Evolutionary conservation across 2,797 vertebrate species (phyloP).

Genomic region (Melanotaenia nigrans): DNA sequence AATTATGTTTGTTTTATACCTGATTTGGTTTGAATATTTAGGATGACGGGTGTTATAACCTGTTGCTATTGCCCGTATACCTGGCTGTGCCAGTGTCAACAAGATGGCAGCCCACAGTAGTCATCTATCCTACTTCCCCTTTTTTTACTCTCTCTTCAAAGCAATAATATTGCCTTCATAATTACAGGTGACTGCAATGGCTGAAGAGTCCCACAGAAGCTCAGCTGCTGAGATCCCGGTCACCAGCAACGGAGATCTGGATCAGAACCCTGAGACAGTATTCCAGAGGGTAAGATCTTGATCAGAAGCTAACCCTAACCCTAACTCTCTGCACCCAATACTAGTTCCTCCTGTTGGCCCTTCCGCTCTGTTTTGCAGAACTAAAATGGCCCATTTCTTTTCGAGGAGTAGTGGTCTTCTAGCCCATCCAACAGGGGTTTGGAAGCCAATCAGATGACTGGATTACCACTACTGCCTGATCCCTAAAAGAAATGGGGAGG

Average conservation of each 20-base stretch:
- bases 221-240: slow-evolving; percentile 95
- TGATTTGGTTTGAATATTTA: not conserved
- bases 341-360: not conserved
- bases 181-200: slow-evolving; percentile 85
- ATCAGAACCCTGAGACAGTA: slow-evolving; percentile 83
- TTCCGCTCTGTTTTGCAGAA: not conserved
- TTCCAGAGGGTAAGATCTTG: slow-evolving; percentile 86
- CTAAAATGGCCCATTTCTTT: not conserved
- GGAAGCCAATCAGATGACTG: not conserved
- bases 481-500: not conserved
- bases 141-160: not conserved
- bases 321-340: not conserved
- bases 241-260: slow-evolving; percentile 94
- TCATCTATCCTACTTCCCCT: slow-evolving; percentile 1
- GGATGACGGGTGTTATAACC: not conserved
- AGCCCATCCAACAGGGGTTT: not conserved
- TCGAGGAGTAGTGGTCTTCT: not conserved
- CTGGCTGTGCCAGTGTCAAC: slow-evolving; percentile 38
- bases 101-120: slow-evolving; percentile 60
- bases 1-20: not conserved
- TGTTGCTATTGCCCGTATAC: not conserved
- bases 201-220: slow-evolving; percentile 90
- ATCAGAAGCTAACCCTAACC: slow-evolving; percentile 11
- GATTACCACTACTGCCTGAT: not conserved
- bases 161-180: slow-evolving; percentile 31